Evolutionary conservation across 2,113 vertebrate genomes (phyloP).

Genomic region (Gyps fulvus): DNA sequence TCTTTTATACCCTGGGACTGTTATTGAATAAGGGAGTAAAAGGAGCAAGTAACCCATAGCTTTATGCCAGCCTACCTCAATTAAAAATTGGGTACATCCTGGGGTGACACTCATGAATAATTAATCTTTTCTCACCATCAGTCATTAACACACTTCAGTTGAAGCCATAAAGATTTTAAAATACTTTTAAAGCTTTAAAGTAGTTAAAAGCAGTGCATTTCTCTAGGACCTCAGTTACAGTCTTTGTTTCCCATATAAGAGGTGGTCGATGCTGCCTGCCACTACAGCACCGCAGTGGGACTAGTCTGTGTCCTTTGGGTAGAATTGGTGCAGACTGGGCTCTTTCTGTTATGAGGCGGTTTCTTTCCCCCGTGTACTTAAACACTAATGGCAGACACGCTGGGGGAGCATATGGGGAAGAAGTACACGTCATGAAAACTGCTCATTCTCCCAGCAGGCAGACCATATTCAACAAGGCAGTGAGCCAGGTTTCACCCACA

Average conservation of each 20-base stretch:
- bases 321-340: neutral
- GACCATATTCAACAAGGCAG: neutral
- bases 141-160: neutral
- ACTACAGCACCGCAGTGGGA: accelerated
- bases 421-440: conserved; percentile 1
- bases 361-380: neutral
- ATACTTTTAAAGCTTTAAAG: neutral
- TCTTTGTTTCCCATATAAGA: neutral
- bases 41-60: neutral
- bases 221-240: neutral
- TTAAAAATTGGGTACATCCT: neutral
- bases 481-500: neutral
- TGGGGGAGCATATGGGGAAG: neutral
- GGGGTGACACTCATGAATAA: neutral
- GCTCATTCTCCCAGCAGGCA: conserved; percentile 34
- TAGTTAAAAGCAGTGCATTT: neutral
- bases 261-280: neutral
- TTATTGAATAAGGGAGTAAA: neutral
- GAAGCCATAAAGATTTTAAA: neutral
- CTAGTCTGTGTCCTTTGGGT: neutral
- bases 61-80: neutral
- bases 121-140: neutral
- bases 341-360: neutral
- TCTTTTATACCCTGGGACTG: neutral
- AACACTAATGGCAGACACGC: neutral